A percentile compares a stretch with the other conserved stretches of the same genome.
Conservation (phyloP, 2,113 vertebrate species). For the Chionis minor region DNA sequence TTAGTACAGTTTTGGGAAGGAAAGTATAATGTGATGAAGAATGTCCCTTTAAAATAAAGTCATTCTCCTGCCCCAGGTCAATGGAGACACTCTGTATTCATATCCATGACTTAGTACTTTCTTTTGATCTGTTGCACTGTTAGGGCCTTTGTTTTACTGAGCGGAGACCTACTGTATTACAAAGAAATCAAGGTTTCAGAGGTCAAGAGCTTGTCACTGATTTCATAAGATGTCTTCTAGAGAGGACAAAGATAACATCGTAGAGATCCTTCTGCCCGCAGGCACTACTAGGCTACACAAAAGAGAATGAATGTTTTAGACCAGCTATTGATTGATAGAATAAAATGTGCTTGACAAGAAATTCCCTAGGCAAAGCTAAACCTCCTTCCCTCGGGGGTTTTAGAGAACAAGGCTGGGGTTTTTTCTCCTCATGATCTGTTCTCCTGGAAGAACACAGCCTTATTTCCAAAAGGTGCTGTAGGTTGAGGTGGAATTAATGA, state of each 20-base stretch:
- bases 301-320: background rate
- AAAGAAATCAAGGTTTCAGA: background rate
- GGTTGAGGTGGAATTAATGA: slow-evolving; percentile 10
- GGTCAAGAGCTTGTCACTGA: background rate
- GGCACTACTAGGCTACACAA: background rate
- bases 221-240: background rate
- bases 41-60: background rate
- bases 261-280: background rate
- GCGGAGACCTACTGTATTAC: too few species aligned
- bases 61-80: background rate
- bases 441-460: background rate
- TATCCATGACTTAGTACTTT: background rate
- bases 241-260: background rate
- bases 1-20: background rate
- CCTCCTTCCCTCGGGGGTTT: background rate
- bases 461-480: background rate
- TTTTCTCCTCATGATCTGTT: background rate
- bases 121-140: background rate
- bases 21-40: background rate
- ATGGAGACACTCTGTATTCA: background rate
- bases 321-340: background rate
- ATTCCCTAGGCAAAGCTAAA: background rate
- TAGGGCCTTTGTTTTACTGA: background rate
- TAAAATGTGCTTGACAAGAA: background rate
- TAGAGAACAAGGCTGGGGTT: background rate